Evolutionary conservation across 2,797 vertebrate species (phyloP), one percentile per base, ranked within the genome.

Genomic region (Pitangus sulphuratus): DNA sequence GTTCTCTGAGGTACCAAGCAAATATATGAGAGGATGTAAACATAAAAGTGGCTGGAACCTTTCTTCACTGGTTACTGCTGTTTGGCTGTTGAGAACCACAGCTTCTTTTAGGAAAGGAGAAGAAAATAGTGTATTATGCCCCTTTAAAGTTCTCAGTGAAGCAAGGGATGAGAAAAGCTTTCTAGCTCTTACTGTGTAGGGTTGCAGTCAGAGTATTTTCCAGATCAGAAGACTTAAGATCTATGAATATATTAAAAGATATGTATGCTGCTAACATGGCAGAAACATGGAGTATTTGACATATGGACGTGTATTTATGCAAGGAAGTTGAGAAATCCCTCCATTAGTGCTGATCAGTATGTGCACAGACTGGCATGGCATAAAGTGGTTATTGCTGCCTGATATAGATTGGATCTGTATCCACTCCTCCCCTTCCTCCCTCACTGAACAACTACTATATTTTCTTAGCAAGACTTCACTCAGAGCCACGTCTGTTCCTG

Each of bases 241-340:
- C 57, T 72, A 4, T 51, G 62, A 76, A 56, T 92, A 31, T 58
- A 45, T 68, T 69, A 51, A 74, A 78, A 83, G 31, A 37, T 35
- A 25, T 3, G 24, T 12, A 33, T 87, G 22, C 18, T 24, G 42
- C 15, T n/a, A 39, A 39, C 42, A 26, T 28, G 57, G 64, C 64
- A 76, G 47, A 25, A 91, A 28, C 7, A 3, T 24, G 24, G 30
- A 66, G 7, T 33, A 35, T 80, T 85, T 89, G 57, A 48, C 66
- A 71, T 25, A 37, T 11, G 21, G 54, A 15, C 9, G 13, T 28
- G 54, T 28, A 64, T 81, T 96, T 87, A 57, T 79, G 57, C 54
- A 79, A 75, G 47, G n/a, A 82, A 79, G 35, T 17, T 84, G 70
- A 30, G 28, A 91, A 91, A 76, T 65, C 15, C 86, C 30, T 79